A percentile compares a stretch with the other conserved stretches of the same genome.
Evolutionary conservation across 2,797 vertebrate species (phyloP).

Genomic region (Caiman crocodilus): DNA sequence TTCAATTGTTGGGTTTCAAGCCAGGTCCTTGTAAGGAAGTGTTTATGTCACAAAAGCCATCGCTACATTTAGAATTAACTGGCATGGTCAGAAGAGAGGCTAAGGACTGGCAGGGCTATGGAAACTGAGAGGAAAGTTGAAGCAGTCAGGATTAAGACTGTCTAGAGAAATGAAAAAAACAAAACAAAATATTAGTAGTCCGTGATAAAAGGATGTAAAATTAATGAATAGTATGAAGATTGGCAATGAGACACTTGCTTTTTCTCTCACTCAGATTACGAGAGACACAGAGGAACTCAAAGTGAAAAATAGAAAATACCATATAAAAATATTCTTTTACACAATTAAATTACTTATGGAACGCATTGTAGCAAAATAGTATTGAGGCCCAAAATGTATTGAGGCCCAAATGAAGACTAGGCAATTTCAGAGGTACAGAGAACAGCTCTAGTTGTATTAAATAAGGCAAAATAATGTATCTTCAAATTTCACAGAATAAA

Average conservation of each 20-base stretch:
- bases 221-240: neutral
- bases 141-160: neutral
- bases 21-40: neutral
- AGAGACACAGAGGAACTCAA: neutral
- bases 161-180: neutral
- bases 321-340: neutral
- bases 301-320: neutral
- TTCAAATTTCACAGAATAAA: neutral
- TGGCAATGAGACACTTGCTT: neutral
- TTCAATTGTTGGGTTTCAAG: neutral
- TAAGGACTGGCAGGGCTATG: neutral
- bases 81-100: neutral
- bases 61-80: neutral
- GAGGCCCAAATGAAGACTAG: neutral
- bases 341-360: neutral
- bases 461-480: conserved; percentile 45
- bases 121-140: conserved; percentile 40
- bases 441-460: conserved; percentile 5
- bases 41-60: neutral
- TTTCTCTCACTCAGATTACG: neutral
- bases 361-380: neutral
- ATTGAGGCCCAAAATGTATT: neutral
- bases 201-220: accelerated
- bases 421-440: neutral
- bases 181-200: neutral